Evolutionary conservation across 1,140 invertebrate species (phyloP).

Genomic region (Anastatus disparis): DNA sequence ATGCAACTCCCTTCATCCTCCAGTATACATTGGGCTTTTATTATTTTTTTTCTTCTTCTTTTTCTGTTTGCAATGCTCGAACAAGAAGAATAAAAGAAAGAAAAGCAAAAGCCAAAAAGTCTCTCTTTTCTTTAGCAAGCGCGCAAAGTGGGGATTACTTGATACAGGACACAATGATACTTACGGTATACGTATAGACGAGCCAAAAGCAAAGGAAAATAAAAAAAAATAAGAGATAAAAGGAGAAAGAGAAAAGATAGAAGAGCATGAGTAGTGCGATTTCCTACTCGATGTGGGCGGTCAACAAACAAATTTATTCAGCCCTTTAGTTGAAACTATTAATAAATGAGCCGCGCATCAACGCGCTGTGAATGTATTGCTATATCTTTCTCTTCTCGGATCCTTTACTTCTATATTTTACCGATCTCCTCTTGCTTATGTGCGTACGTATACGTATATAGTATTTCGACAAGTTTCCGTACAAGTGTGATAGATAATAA

Average conservation of each 20-base stretch:
- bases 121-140: conserved; percentile 20
- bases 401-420: neutral
- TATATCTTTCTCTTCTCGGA: too few relatives aligned
- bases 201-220: neutral
- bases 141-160: conserved; percentile 13
- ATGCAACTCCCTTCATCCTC: too few relatives aligned
- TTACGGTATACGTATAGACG: neutral
- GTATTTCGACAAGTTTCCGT: neutral
- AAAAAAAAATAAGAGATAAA: too few relatives aligned
- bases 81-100: conserved; percentile 4
- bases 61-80: neutral
- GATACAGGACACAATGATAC: conserved; percentile 12
- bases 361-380: conserved; percentile 9
- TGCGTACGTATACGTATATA: neutral
- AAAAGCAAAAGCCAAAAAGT: conserved; percentile 9
- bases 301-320: conserved; percentile 50
- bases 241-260: too few relatives aligned
- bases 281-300: conserved; percentile 44
- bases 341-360: conserved; percentile 44
- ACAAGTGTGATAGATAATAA: too few relatives aligned
- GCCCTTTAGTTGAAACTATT: conserved; percentile 52
- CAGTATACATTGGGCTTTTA: too few relatives aligned
- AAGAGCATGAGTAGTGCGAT: too few relatives aligned
- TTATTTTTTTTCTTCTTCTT: too few relatives aligned
- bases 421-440: neutral